A percentile compares a stretch with the other conserved stretches of the same genome.
Evolutionary conservation across 1,140 invertebrate genomes (phyloP).

Genomic region (Asobara japonica): DNA sequence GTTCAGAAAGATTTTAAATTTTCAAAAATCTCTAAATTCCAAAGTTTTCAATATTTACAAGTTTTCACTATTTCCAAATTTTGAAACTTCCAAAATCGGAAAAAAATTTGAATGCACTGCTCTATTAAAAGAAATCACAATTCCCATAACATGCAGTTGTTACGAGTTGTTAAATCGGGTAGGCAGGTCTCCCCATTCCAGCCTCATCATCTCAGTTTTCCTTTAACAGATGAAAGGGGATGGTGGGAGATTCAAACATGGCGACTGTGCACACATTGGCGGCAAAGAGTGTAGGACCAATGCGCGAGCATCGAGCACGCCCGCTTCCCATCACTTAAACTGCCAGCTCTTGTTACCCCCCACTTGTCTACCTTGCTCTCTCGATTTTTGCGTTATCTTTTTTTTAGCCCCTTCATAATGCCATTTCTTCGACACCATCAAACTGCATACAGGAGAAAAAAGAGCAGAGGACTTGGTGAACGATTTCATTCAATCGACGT

Average conservation of each 20-base stretch:
- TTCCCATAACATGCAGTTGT: no score
- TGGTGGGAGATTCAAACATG: slow-evolving; percentile 60
- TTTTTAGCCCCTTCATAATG: neutral
- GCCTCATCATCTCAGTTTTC: neutral
- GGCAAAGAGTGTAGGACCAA: slow-evolving; percentile 50
- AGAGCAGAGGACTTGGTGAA: neutral
- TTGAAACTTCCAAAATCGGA: no score
- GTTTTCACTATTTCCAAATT: no score
- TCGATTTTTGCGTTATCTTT: slow-evolving; percentile 30
- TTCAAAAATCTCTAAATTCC: no score
- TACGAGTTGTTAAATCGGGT: no score
- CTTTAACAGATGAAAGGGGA: neutral
- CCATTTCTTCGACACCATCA: neutral
- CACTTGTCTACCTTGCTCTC: slow-evolving; percentile 48
- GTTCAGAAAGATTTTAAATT: no score
- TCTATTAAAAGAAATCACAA: no score
- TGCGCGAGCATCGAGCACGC: slow-evolving; percentile 61
- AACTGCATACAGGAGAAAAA: neutral
- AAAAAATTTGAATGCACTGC: no score
- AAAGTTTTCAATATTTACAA: no score
- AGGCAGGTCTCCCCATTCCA: no score
- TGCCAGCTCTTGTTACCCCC: slow-evolving; percentile 42
- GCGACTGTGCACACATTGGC: slow-evolving; percentile 60
- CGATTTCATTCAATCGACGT: slow-evolving; percentile 6
- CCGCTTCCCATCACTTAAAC: slow-evolving; percentile 41